Percentiles rank a stretch among this genome's conserved stretches.
These are phyloP conservation scores for Cepaea nemoralis DNA, from an alignment of 1,140 invertebrate genomes.

Conservation along the genomic window DNA sequence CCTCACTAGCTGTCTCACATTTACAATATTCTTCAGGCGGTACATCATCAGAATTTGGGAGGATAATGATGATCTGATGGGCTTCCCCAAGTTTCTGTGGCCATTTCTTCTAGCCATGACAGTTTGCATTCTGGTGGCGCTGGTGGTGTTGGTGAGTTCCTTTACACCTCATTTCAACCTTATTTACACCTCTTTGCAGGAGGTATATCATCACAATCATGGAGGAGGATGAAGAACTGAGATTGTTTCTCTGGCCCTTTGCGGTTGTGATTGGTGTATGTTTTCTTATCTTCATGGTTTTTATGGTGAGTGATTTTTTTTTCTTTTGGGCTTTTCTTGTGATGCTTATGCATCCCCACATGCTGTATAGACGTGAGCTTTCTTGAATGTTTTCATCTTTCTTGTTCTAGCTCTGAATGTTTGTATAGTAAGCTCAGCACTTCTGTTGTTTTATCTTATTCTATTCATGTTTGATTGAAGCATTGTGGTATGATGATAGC, in stretches of 20 bases:
- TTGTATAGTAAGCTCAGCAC: too few species aligned
- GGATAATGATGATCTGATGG: not conserved
- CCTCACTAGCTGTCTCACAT: too few species aligned
- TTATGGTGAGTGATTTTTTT: not conserved
- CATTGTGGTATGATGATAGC: too few species aligned
- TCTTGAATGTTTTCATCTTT: too few species aligned
- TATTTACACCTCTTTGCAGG: not conserved
- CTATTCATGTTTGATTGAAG: too few species aligned
- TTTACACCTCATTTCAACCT: not conserved
- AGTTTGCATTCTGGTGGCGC: not conserved
- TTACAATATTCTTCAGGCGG: not conserved
- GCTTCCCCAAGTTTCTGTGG: not conserved
- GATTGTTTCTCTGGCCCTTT: conserved; percentile 9
- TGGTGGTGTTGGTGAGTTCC: conserved; percentile 1
- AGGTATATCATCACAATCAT: conserved; percentile 1
- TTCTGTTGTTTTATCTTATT: too few species aligned
- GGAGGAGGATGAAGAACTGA: not conserved
- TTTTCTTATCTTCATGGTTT: not conserved
- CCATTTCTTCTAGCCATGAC: conserved; percentile 16
- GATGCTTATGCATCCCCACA: too few species aligned
- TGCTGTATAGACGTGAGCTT: too few species aligned
- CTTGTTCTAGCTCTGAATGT: too few species aligned
- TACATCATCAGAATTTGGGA: not conserved
- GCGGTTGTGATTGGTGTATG: not conserved
- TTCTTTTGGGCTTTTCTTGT: too few species aligned